Conservation (phyloP, 1,140 invertebrate genomes). For the Coenobita brevimanus region DNA sequence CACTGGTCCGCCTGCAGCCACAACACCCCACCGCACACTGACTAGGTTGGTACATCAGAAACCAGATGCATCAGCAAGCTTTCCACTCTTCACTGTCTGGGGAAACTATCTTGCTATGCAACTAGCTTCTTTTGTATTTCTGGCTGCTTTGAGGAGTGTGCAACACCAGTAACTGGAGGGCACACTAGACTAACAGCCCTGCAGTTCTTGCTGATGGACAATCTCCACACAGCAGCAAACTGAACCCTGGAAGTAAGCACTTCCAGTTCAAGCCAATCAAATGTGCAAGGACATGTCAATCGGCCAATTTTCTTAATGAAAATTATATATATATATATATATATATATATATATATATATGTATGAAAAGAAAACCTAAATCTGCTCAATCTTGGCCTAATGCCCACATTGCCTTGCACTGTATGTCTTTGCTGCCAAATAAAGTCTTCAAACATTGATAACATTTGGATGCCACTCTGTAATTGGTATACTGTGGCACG, state of each 20-base stretch:
- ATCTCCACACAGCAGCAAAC: constrained; percentile 45
- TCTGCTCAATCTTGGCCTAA: too few relatives aligned
- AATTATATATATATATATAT: background rate
- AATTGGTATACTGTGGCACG: too few relatives aligned
- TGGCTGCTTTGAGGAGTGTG: constrained; percentile 51
- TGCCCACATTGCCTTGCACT: background rate
- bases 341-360: too few relatives aligned
- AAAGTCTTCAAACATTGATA: background rate
- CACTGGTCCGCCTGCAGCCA: too few relatives aligned
- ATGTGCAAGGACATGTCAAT: constrained; percentile 48
- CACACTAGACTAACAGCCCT: constrained; percentile 51
- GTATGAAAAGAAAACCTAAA: too few relatives aligned
- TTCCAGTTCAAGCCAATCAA: constrained; percentile 42
- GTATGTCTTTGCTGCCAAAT: background rate
- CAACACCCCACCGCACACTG: constrained; percentile 50
- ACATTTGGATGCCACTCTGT: background rate
- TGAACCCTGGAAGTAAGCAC: constrained; percentile 35
- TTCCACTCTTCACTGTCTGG: too few relatives aligned
- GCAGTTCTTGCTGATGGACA: constrained; percentile 47
- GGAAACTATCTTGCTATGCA: too few relatives aligned
- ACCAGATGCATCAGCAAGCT: too few relatives aligned
- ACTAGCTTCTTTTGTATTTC: too few relatives aligned
- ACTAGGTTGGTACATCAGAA: constrained; percentile 57
- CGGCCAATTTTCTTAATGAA: constrained; percentile 19
- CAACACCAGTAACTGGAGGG: constrained; percentile 55